These are phyloP conservation scores for Apis dorsata DNA, from an alignment of 1,140 invertebrate genomes.

Conservation along the genomic window DNA sequence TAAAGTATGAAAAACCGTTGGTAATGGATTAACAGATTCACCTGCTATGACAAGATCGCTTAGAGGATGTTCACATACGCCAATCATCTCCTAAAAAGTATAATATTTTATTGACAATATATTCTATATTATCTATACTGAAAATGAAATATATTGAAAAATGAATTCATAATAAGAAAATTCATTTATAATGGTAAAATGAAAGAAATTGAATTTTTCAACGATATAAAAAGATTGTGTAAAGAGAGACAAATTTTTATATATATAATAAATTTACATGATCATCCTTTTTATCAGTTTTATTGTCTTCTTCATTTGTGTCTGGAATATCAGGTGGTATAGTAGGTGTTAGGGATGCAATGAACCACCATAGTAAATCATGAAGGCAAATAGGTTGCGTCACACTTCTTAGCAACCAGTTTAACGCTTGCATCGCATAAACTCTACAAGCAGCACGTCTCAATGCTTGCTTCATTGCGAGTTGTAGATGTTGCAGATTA, in stretches of 20 bases:
- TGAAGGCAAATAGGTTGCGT: constrained; percentile 94
- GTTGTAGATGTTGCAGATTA: constrained; percentile 88
- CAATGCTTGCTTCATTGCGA: constrained; percentile 91
- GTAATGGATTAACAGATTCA: constrained; percentile 88
- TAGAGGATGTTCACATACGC: constrained; percentile 89
- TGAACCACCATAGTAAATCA: constrained; percentile 97
- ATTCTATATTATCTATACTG: too few relatives aligned
- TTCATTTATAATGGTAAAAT: background rate
- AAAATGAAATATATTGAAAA: too few relatives aligned
- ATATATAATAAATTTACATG: constrained; percentile 71
- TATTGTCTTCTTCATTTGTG: constrained; percentile 79
- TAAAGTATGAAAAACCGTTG: constrained; percentile 91
- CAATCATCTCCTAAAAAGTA: constrained; percentile 78
- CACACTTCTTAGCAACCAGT: constrained; percentile 96
- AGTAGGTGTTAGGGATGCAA: constrained; percentile 84
- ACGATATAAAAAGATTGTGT: background rate
- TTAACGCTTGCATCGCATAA: constrained; percentile 95
- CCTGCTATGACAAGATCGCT: constrained; percentile 90
- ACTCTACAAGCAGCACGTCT: constrained; percentile 91
- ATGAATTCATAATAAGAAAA: background rate
- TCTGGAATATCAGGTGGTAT: constrained; percentile 71
- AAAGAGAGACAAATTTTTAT: background rate
- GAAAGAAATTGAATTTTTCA: background rate
- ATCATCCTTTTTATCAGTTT: constrained; percentile 81
- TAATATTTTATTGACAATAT: background rate